These are phyloP conservation scores for Cochlearius cochlearius DNA, from an alignment of 2,113 vertebrate genomes.

Conservation along the genomic window DNA sequence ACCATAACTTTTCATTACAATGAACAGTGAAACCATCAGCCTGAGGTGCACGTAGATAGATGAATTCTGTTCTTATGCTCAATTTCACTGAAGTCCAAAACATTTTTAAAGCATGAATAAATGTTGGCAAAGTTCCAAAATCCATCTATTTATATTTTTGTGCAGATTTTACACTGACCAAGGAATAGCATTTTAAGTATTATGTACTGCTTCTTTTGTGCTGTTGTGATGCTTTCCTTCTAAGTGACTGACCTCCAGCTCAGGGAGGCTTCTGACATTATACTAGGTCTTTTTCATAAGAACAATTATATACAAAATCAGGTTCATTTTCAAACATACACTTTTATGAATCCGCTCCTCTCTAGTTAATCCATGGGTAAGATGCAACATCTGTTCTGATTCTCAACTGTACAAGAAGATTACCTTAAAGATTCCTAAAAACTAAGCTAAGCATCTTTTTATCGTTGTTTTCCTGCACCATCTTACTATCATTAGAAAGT, in stretches of 20 bases:
- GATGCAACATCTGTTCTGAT: neutral
- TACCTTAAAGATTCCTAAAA: neutral
- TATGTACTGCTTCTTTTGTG: neutral
- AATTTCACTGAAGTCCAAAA: neutral
- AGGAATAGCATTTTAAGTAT: conserved; percentile 17
- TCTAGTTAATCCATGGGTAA: neutral
- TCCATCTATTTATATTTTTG: neutral
- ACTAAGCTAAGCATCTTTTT: neutral
- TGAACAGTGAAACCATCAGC: neutral
- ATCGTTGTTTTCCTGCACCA: neutral
- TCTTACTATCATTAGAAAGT: neutral
- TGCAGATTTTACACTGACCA: neutral
- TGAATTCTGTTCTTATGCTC: neutral
- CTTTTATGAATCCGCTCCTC: neutral
- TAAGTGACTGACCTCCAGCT: conserved; percentile 23
- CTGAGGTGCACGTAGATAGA: neutral
- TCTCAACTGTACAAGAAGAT: conserved; percentile 21
- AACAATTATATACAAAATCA: conserved; percentile 24
- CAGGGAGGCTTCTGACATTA: conserved; percentile 53
- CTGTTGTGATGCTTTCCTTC: conserved; percentile 20
- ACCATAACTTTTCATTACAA: neutral
- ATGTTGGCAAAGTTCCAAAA: neutral
- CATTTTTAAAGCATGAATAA: conserved; percentile 4
- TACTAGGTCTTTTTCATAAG: conserved; percentile 32
- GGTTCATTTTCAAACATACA: conserved; percentile 8